These are phyloP conservation scores for Acrocephalus kingi DNA, from an alignment of 2,113 vertebrate genomes.

Conservation along the genomic window DNA sequence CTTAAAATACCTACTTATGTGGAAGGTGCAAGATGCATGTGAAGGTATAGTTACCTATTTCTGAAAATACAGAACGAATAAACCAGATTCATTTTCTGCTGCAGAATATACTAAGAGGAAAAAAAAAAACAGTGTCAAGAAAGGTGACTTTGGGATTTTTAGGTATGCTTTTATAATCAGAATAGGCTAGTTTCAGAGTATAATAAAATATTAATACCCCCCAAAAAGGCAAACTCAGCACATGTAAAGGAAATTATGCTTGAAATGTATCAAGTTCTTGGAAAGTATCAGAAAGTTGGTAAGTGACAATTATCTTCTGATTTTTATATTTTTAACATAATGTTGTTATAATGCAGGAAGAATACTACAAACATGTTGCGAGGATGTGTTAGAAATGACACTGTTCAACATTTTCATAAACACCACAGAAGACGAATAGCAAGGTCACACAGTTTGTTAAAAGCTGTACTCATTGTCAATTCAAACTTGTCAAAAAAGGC, in stretches of 20 bases:
- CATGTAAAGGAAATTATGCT: neutral
- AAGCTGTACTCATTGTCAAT: neutral
- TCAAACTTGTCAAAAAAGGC: neutral
- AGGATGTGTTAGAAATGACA: neutral
- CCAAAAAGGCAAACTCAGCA: neutral
- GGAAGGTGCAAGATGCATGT: neutral
- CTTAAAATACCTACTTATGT: neutral
- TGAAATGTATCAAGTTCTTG: neutral
- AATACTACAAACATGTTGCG: neutral
- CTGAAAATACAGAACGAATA: neutral
- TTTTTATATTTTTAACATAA: neutral
- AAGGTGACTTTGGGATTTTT: neutral
- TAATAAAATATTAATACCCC: neutral
- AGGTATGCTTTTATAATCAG: neutral
- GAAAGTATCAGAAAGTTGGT: neutral
- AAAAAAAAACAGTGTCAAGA: neutral
- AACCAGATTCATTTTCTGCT: neutral
- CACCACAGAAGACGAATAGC: neutral
- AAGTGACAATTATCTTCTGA: neutral
- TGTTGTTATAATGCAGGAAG: neutral
- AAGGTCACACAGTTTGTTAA: neutral
- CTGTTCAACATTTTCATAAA: conserved; percentile 7
- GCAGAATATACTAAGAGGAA: neutral
- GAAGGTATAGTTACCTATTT: neutral
- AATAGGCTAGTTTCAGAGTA: neutral